Conservation (phyloP, 1,140 invertebrate species). For the Globodera ellingtonae region DNA sequence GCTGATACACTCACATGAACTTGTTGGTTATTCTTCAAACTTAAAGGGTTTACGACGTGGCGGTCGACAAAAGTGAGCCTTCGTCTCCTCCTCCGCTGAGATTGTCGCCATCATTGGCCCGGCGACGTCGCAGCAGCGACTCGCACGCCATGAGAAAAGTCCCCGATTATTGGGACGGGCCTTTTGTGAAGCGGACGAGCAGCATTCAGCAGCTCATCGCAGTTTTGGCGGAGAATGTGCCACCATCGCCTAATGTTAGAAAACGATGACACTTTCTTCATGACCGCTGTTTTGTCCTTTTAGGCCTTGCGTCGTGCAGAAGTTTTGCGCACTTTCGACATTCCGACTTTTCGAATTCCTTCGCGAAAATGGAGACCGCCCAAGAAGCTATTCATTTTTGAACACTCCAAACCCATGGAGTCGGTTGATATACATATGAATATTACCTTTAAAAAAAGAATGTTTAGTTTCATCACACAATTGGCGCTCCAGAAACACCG, state of each 20-base stretch:
- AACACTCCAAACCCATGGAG: slow-evolving; percentile 44
- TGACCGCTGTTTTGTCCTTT: neutral
- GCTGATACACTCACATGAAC: too few relatives aligned
- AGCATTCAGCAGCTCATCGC: neutral
- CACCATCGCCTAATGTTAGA: neutral
- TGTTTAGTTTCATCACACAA: slow-evolving; percentile 62
- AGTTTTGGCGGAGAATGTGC: neutral
- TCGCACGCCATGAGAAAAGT: neutral
- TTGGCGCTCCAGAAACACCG: slow-evolving; percentile 77
- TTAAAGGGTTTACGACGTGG: neutral
- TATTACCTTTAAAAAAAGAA: neutral
- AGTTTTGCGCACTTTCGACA: neutral
- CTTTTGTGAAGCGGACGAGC: neutral
- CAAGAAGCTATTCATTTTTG: slow-evolving; percentile 48
- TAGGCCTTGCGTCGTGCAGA: neutral
- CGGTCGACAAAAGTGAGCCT: neutral
- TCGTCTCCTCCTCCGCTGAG: neutral
- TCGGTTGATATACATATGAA: slow-evolving; percentile 13
- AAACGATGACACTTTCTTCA: too few relatives aligned
- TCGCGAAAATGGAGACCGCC: slow-evolving; percentile 40
- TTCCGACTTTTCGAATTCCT: neutral
- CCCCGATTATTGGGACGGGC: neutral
- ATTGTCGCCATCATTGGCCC: neutral
- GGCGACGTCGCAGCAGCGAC: neutral
- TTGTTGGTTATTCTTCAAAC: too few relatives aligned